Conservation (phyloP, 2,797 vertebrate species). For the Schizothorax lantsangensis region DNA sequence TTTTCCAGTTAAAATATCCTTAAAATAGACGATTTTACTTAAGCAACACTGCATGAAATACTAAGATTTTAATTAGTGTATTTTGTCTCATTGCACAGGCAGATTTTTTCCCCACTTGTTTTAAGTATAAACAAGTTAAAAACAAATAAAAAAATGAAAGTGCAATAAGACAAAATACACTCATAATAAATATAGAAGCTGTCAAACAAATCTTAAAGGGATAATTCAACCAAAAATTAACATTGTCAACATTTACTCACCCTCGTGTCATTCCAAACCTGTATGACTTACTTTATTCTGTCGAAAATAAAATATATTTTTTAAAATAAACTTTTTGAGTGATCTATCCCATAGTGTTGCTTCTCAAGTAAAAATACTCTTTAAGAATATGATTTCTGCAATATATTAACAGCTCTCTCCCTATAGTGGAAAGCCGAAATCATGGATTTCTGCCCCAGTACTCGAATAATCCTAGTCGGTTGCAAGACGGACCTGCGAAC, state of each 20-base stretch:
- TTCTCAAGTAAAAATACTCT: neutral
- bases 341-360: neutral
- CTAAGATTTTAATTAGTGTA: neutral
- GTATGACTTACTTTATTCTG: neutral
- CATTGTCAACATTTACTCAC: neutral
- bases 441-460: constrained; percentile 91
- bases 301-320: neutral
- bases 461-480: constrained; percentile 91
- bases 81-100: constrained; percentile 12
- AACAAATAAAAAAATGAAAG: neutral
- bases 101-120: neutral
- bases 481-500: constrained; percentile 94
- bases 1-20: neutral
- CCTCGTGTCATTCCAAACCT: neutral
- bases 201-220: neutral
- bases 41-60: neutral
- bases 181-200: neutral
- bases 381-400: neutral
- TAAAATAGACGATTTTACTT: neutral
- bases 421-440: constrained; percentile 94
- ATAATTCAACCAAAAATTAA: neutral
- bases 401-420: constrained; percentile 26
- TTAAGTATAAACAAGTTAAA: neutral
- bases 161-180: neutral
- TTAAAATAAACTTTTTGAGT: neutral